phyloP scores from a whole-genome alignment of 2,797 vertebrate species.

The Calcarius lapponicus region DNA sequence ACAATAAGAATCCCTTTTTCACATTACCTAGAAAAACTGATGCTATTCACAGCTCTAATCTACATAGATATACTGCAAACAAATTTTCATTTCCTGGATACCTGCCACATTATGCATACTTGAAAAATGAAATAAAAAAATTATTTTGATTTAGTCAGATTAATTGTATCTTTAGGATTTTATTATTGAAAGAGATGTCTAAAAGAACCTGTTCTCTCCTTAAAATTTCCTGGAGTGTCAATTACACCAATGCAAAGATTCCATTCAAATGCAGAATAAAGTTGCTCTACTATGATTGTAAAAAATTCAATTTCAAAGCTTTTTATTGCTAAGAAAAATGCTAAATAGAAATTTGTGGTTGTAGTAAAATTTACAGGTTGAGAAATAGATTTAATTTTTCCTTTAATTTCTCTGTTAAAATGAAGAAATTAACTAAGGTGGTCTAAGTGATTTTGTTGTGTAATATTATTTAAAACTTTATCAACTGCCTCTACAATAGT shows the following conservation, averaged over 20 bases:
- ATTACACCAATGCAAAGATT: background rate
- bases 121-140: background rate
- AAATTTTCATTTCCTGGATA: background rate
- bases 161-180: background rate
- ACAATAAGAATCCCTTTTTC: background rate
- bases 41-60: background rate
- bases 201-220: background rate
- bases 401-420: background rate
- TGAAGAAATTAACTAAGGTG: background rate
- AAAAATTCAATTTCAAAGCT: background rate
- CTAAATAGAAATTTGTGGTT: background rate
- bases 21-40: background rate
- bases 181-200: background rate
- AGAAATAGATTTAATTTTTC: background rate
- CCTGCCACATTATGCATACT: background rate
- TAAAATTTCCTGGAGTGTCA: background rate
- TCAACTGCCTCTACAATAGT: background rate
- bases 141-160: background rate
- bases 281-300: background rate
- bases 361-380: background rate
- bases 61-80: background rate
- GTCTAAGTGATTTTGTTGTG: background rate
- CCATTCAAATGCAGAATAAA: background rate
- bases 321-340: background rate
- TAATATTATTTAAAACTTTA: background rate